phyloP scores from a whole-genome alignment of 1,140 invertebrate species.

The Anoplolepis gracilipes region DNA sequence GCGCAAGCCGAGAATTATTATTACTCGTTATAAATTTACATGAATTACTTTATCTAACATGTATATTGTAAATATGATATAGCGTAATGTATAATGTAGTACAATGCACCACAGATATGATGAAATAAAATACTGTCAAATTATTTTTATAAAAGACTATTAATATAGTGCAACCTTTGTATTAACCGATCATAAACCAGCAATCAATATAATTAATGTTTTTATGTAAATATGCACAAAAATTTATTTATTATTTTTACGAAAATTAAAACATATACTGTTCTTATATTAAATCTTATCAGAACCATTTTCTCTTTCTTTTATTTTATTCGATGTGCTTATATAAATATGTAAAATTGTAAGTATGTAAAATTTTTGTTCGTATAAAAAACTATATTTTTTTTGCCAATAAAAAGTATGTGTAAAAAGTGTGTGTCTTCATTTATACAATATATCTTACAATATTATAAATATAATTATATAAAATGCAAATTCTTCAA shows the following conservation, averaged over 20 bases:
- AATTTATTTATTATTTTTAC: constrained; percentile 1
- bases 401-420: not conserved
- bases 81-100: not conserved
- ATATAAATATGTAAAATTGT: no score
- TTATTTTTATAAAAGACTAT: not conserved
- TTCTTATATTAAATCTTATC: not conserved
- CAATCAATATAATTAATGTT: not conserved
- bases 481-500: not conserved
- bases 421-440: no score
- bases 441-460: not conserved
- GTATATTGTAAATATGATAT: constrained; percentile 18
- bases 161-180: not conserved
- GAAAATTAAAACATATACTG: not conserved
- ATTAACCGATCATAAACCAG: not conserved
- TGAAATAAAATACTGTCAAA: not conserved
- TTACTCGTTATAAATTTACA: constrained; percentile 35
- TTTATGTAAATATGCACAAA: not conserved
- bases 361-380: not conserved
- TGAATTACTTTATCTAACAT: constrained; percentile 51
- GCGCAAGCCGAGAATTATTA: constrained; percentile 48
- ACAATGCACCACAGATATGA: not conserved
- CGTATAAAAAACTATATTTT: not conserved
- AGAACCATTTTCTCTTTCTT: not conserved
- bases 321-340: not conserved
- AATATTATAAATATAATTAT: constrained; percentile 10